Conservation (phyloP, 2,888 invertebrate genomes). For the Choristoneura rosaceana region DNA sequence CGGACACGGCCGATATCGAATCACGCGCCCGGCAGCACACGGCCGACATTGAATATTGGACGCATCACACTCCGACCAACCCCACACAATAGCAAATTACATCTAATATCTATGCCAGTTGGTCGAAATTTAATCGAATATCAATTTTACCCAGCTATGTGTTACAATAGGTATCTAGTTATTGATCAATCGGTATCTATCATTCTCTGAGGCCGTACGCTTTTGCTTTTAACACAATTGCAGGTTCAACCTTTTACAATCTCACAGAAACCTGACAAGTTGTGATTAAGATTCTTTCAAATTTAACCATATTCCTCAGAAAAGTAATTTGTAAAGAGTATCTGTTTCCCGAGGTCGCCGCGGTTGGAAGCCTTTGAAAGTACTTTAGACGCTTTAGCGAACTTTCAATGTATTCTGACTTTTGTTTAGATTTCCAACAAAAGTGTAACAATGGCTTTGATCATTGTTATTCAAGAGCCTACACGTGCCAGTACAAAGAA, state of each 20-base stretch:
- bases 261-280: background rate
- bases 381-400: slow-evolving; percentile 14
- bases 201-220: background rate
- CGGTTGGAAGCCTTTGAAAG: background rate
- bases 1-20: slow-evolving; percentile 20
- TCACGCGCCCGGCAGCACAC: slow-evolving; percentile 25
- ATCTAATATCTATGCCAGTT: background rate
- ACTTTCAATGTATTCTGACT: slow-evolving; percentile 25
- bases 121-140: background rate
- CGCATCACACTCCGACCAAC: slow-evolving; percentile 6
- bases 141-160: background rate
- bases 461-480: slow-evolving; percentile 24
- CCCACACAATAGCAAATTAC: slow-evolving; percentile 12
- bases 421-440: slow-evolving; percentile 23
- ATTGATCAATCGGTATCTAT: too few relatives aligned
- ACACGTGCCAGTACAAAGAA: slow-evolving; percentile 2
- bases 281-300: background rate
- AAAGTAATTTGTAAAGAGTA: slow-evolving; percentile 9
- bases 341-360: background rate
- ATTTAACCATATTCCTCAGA: background rate
- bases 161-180: too few relatives aligned
- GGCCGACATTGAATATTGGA: slow-evolving; percentile 28
- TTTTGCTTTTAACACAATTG: background rate
- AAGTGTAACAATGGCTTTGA: slow-evolving; percentile 21
- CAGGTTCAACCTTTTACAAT: background rate